A percentile compares a stretch with the other conserved stretches of the same genome.
Conservation (phyloP, 2,797 vertebrate genomes). For the Simalia tracyae region DNA sequence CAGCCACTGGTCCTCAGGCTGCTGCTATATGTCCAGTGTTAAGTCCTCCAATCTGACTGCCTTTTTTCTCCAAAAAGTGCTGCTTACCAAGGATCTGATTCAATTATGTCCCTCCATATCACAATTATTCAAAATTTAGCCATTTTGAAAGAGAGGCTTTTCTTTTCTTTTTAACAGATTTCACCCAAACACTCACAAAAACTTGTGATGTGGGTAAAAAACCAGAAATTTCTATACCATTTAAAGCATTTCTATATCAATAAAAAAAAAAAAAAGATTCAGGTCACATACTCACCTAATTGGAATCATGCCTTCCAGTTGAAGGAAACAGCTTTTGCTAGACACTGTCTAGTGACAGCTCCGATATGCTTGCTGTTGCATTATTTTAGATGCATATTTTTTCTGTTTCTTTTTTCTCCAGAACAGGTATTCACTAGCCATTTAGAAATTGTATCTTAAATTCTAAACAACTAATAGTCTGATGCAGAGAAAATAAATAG, state of each 20-base stretch:
- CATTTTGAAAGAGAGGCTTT: conserved; percentile 17
- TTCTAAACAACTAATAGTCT: conserved; percentile 14
- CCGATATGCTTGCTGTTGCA: conserved; percentile 43
- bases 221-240: neutral
- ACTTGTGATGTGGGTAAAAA: neutral
- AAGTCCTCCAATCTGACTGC: neutral
- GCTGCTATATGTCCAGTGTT: neutral
- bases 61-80: neutral
- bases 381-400: conserved; percentile 40
- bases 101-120: no score
- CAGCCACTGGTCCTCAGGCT: neutral
- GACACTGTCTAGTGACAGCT: conserved; percentile 1
- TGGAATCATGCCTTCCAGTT: neutral
- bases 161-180: neutral
- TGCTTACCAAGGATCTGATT: neutral
- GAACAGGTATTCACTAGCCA: neutral
- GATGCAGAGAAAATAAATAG: neutral
- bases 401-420: neutral
- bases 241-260: neutral
- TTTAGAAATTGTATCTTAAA: conserved; percentile 30
- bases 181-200: neutral
- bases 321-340: conserved; percentile 44
- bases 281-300: conserved; percentile 18
- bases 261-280: neutral
- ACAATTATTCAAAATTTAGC: conserved; percentile 51